phyloP scores from a whole-genome alignment of 2,888 invertebrate species.

The Orchesella flavescens region DNA sequence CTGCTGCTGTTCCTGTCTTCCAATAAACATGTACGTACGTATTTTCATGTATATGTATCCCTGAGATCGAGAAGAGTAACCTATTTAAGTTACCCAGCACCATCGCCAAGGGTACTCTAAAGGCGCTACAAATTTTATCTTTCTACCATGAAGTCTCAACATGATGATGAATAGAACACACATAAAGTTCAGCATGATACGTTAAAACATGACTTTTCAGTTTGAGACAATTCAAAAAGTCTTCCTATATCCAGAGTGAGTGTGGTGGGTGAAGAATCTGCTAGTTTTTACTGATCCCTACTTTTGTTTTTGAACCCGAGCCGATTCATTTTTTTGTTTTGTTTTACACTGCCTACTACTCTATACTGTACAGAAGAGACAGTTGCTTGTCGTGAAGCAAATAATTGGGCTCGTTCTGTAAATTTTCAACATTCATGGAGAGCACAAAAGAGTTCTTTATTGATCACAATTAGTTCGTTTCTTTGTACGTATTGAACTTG shows the following conservation, averaged over 20 bases:
- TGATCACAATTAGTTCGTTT: neutral
- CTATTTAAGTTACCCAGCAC: constrained; percentile 33
- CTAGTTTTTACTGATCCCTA: neutral
- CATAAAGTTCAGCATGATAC: constrained; percentile 55
- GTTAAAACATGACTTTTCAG: constrained; percentile 32
- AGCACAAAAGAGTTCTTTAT: neutral
- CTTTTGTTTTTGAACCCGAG: neutral
- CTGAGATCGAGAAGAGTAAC: neutral
- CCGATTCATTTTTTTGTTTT: neutral
- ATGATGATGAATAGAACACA: constrained; percentile 62
- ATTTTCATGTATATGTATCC: neutral
- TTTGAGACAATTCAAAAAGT: constrained; percentile 16
- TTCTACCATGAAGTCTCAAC: constrained; percentile 50
- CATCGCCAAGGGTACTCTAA: constrained; percentile 50
- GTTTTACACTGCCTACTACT: neutral
- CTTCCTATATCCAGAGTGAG: neutral
- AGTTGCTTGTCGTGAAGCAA: neutral
- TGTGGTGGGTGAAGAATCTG: constrained; percentile 33
- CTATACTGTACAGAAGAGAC: neutral
- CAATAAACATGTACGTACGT: too few relatives aligned
- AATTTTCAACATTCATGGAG: neutral
- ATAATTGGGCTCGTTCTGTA: neutral
- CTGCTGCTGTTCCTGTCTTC: neutral
- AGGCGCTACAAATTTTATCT: constrained; percentile 42
- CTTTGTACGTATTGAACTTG: too few relatives aligned